These are phyloP conservation scores for Drosophila algonquin DNA, from an alignment of 2,888 invertebrate species.

Conservation along the genomic window DNA sequence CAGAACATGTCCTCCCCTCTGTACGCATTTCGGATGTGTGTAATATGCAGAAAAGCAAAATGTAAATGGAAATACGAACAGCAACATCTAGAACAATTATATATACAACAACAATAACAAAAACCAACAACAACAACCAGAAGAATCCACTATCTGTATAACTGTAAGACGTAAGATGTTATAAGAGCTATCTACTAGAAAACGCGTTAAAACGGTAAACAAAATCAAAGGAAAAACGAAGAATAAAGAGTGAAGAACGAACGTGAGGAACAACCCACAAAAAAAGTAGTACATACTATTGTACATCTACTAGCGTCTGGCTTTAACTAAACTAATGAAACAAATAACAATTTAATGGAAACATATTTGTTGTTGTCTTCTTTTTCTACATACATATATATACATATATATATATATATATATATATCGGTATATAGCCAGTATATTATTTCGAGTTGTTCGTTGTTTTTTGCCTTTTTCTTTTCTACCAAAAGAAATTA, in stretches of 20 bases:
- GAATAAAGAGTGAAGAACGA: background rate
- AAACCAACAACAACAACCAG: background rate
- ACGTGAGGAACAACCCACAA: conserved; percentile 1
- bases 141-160: background rate
- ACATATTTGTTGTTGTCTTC: conserved; percentile 52
- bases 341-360: conserved; percentile 39
- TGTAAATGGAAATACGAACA: background rate
- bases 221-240: conserved; percentile 3
- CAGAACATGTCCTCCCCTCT: background rate
- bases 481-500: conserved; percentile 47
- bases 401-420: conserved; percentile 47
- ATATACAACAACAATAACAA: background rate
- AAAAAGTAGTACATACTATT: conserved; percentile 25
- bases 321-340: conserved; percentile 43
- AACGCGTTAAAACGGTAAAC: background rate
- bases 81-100: background rate
- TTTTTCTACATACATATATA: conserved; percentile 41
- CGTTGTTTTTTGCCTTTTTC: conserved; percentile 32
- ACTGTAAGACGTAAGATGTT: background rate
- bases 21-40: background rate
- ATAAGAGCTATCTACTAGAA: conserved; percentile 1
- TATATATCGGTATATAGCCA: conserved; percentile 21
- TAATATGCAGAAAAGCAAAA: background rate
- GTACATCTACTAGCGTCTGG: conserved; percentile 42
- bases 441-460: conserved; percentile 39